Evolutionary conservation across 2,888 invertebrate species (phyloP).

Genomic region (Latheticus oryzae): DNA sequence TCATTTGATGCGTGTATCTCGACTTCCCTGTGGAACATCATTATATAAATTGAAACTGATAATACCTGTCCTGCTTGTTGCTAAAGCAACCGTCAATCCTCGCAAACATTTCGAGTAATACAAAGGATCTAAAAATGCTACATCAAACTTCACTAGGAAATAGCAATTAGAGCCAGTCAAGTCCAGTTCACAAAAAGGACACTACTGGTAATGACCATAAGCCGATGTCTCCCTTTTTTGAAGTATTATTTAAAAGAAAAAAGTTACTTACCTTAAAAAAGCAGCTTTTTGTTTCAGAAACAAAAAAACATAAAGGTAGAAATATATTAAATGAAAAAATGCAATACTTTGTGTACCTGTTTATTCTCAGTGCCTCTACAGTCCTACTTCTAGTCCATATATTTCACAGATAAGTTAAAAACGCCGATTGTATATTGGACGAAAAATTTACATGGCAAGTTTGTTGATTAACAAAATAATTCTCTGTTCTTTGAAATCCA

Average conservation of each 20-base stretch:
- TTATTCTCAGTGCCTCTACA: constrained; percentile 51
- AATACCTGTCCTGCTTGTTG: constrained; percentile 42
- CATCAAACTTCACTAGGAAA: constrained; percentile 22
- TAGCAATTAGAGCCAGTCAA: constrained; percentile 33
- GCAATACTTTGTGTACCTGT: constrained; percentile 45
- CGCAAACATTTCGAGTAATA: constrained; percentile 39
- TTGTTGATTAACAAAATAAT: constrained; percentile 34
- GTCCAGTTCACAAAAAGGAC: constrained; percentile 25
- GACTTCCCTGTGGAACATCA: constrained; percentile 29
- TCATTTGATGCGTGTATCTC: constrained; percentile 32
- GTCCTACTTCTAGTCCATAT: constrained; percentile 48
- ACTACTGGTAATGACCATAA: constrained; percentile 21
- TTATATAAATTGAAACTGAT: constrained; percentile 41
- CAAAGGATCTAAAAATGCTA: constrained; percentile 36
- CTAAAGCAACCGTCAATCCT: constrained; percentile 37
- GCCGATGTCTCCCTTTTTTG: constrained; percentile 32
- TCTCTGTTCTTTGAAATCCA: constrained; percentile 18
- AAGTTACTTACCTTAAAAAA: constrained; percentile 6
- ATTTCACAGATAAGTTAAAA: constrained; percentile 45
- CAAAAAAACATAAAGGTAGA: neutral
- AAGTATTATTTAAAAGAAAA: too few relatives aligned
- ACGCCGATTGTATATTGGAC: constrained; percentile 37
- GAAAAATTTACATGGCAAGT: constrained; percentile 31
- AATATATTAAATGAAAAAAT: constrained; percentile 12
- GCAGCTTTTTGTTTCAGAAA: neutral